Percentiles rank a stretch among this genome's conserved stretches.
These are phyloP conservation scores for Jacana jacana DNA, from an alignment of 2,113 vertebrate species.

Conservation along the genomic window DNA sequence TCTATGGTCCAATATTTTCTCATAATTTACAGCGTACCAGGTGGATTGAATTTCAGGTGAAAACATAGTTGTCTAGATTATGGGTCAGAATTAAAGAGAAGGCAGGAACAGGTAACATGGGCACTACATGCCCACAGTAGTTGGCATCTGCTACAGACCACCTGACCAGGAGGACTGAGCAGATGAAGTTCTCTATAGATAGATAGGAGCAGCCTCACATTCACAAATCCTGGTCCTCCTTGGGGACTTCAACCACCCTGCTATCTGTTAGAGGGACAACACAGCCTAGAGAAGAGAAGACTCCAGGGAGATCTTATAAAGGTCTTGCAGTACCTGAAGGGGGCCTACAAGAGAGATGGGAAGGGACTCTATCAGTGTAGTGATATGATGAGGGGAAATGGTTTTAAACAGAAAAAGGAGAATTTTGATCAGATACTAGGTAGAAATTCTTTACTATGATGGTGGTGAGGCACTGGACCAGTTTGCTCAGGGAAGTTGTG, in stretches of 20 bases:
- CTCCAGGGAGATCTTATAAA: neutral
- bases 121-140: neutral
- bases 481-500: neutral
- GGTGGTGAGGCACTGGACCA: neutral
- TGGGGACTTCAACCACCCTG: neutral
- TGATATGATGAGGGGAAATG: neutral
- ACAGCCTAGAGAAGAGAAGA: neutral
- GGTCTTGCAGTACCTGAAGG: neutral
- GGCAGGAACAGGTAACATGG: neutral
- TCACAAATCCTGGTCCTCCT: neutral
- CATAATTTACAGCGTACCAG: neutral
- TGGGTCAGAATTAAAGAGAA: neutral
- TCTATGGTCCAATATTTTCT: neutral
- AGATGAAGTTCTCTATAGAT: neutral
- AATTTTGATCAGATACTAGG: neutral
- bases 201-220: neutral
- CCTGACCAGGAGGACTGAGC: neutral
- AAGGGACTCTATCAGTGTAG: neutral
- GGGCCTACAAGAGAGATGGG: neutral
- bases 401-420: neutral
- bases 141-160: neutral
- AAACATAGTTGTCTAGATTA: neutral
- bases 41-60: neutral
- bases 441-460: neutral
- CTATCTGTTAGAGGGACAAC: neutral